A percentile compares a stretch with the other conserved stretches of the same genome.
Evolutionary conservation across 2,888 invertebrate species (phyloP).

Genomic region (Uloborus plumipes): DNA sequence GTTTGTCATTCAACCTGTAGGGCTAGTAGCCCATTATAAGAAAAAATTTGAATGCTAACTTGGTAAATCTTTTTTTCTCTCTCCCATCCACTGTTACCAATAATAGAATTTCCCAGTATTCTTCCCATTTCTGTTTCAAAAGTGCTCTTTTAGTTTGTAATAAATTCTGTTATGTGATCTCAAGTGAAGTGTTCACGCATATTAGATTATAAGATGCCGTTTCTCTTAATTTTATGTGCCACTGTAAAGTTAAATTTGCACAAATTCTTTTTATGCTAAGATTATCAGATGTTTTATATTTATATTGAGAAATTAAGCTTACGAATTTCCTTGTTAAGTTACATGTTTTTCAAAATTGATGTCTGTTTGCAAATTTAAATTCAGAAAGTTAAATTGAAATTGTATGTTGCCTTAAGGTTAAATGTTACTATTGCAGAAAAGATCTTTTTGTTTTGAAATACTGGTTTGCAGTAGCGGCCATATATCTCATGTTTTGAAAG

Average conservation of each 20-base stretch:
- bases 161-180: background rate
- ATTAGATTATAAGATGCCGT: too few relatives aligned
- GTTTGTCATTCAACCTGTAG: background rate
- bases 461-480: slow-evolving; percentile 17
- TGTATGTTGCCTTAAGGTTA: slow-evolving; percentile 11
- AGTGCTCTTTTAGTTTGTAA: too few relatives aligned
- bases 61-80: too few relatives aligned
- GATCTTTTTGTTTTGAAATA: slow-evolving; percentile 10
- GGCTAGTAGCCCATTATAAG: background rate
- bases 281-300: background rate
- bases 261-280: background rate
- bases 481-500: slow-evolving; percentile 1
- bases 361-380: slow-evolving; percentile 4
- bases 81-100: too few relatives aligned
- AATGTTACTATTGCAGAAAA: slow-evolving; percentile 7
- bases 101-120: too few relatives aligned
- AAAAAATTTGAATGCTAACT: too few relatives aligned
- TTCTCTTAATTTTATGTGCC: background rate
- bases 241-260: background rate
- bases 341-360: background rate
- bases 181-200: too few relatives aligned
- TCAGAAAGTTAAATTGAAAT: background rate
- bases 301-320: background rate
- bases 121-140: too few relatives aligned
- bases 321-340: background rate